Base-by-base conservation (phyloP, 1,140 invertebrate species). In the Heliconius nattereri region DNA sequence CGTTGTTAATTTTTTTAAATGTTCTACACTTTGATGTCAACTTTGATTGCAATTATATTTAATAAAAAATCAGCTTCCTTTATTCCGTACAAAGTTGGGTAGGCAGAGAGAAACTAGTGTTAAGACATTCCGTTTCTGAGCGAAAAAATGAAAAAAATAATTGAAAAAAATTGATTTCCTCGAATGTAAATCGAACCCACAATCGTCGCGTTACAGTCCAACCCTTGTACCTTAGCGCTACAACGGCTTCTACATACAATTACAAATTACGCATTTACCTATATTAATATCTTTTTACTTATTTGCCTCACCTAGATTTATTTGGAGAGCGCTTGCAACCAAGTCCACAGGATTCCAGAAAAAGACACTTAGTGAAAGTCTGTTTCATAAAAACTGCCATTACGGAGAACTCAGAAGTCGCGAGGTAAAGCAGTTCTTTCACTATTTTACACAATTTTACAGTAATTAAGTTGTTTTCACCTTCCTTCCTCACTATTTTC, bases 401-500 rank as follows among this genome's bases (percentile, higher is more conserved):
- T 16, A 75, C 54, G 20, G 37, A 32, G 23, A 40, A 66, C 20
- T 37, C 74, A 3, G 40, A 37, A 40, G 35, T 37, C 3, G 60
- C 20, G 32, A 54, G 52, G 54, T 75, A 66, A 75, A 40, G 54
- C 74, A 75, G 32, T 75, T 49, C 37, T 71, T 76, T 49, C 13
- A 76, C 60, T n/a, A 52, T 49, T 52, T 52, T 29, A 29, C 40
- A 37, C 35, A 71, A 37, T 71, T 76, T 52, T 26, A 49, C 13
- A 76, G 37, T 40, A 75, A 35, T 71, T 71, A 35, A 32, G 71
- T 71, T 71, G 73, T 79, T 70, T 76, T 81, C 76, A 71, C 66
- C 81, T 86, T 23, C 11, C 35, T 60, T 16, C 16, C 57, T 60
- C 73, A 37, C 75, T 49, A 40, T 29, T 74, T 76, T 20, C 20